Base-by-base conservation (phyloP, 2,113 vertebrate genomes). In the Rhinolophus ferrumequinum region DNA sequence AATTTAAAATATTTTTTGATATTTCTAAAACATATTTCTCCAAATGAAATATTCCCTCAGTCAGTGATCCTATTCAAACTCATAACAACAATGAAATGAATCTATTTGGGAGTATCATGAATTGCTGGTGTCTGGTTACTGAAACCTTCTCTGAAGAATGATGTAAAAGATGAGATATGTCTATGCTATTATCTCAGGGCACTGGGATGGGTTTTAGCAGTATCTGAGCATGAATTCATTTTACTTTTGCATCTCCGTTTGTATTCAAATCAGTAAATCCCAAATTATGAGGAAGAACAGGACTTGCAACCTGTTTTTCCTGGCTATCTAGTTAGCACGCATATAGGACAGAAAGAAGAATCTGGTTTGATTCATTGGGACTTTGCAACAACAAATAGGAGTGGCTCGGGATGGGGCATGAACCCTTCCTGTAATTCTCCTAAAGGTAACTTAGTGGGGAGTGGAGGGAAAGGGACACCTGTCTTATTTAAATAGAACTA, bases 351-450 rank as follows among this genome's bases (percentile, higher is more conserved):
- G 79, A 90, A 38, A 92, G 41, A 95, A 87, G 54, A 95, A 93
- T 77, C 83, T 95, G 77, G 89, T 87, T 96, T 93, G 92, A 96
- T 80, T 90, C 90, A 96, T 64, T 93, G 92, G 60, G 70, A 95
- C 95, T 97, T 97, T 94, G 83, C 84, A 98, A 94, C 88, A 95
- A 82, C 90, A 82, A 93, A 79, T 28, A 96, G 80, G 95, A 94
- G 90, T 93, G 96, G 33, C 84, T 97, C 66, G 44, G 60, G 18
- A 95, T 94, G 76, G 90, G 16, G 28, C 84, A 84, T 24, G 47
- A 96, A n/a, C 13, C 16, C 52, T 88, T 97, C 69, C 88, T 64
- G 41, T 56, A 95, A 90, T 84, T 94, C 69, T 72, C 90, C 66
- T 90, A 58, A 90, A 82, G 50, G 24, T 62, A 81, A 93, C 52